Evolutionary conservation across 2,797 vertebrate genomes (phyloP).

Genomic region (Takifugu rubripes): DNA sequence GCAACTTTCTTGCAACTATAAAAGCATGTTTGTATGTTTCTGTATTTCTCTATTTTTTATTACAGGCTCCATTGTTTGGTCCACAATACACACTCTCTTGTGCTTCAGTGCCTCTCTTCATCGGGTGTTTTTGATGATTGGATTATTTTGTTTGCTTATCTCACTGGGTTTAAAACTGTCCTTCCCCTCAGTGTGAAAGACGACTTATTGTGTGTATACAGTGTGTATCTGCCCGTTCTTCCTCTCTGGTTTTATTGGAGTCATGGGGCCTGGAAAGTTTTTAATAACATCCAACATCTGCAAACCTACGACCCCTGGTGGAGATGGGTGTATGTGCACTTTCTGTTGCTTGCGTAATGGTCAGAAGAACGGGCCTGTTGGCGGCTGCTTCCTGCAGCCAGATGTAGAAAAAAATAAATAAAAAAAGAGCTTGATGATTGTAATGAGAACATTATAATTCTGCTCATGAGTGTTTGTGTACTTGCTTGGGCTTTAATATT

Average conservation of each 20-base stretch:
- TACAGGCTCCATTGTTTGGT: slow-evolving; percentile 12
- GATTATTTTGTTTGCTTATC: slow-evolving; percentile 31
- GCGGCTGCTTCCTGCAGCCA: slow-evolving; percentile 36
- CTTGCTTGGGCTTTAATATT: slow-evolving; percentile 48
- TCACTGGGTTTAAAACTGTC: slow-evolving; percentile 12
- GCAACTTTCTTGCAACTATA: not conserved
- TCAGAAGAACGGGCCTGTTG: slow-evolving; percentile 5
- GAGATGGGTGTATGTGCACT: slow-evolving; percentile 10
- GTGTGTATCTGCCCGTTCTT: slow-evolving; percentile 4
- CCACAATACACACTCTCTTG: not conserved
- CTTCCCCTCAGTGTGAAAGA: slow-evolving; percentile 28
- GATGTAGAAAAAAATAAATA: slow-evolving; percentile 42
- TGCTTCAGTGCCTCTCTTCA: not conserved
- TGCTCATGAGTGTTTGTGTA: slow-evolving; percentile 33
- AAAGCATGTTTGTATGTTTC: not conserved
- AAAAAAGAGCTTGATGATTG: slow-evolving; percentile 19
- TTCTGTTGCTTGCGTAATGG: slow-evolving; percentile 42
- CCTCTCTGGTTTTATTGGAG: slow-evolving; percentile 35
- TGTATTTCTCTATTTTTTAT: not conserved
- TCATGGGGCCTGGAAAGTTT: slow-evolving; percentile 40
- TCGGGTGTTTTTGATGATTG: slow-evolving; percentile 16
- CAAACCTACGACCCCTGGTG: slow-evolving; percentile 56
- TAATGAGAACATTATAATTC: slow-evolving; percentile 57
- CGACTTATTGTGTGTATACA: not conserved
- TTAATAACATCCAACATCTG: slow-evolving; percentile 23